Percentiles rank a stretch among this genome's conserved stretches.
These are phyloP conservation scores for Eupithecia subumbrata DNA, from an alignment of 2,888 invertebrate genomes.

Conservation along the genomic window DNA sequence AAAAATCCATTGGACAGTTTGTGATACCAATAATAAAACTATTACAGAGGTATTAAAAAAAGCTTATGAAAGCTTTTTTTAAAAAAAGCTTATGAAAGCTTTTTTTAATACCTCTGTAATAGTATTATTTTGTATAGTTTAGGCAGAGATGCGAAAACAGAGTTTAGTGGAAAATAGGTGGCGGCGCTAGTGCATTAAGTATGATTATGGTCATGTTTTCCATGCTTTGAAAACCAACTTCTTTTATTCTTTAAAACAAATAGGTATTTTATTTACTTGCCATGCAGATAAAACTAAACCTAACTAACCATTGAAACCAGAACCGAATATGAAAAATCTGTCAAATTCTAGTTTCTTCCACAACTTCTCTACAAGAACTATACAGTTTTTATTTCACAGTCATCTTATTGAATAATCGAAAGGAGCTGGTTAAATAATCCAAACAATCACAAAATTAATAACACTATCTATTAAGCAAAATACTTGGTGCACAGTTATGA, in stretches of 20 bases:
- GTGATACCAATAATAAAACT: too few species aligned
- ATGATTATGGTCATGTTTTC: neutral
- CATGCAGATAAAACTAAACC: neutral
- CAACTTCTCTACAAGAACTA: neutral
- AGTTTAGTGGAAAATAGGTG: too few species aligned
- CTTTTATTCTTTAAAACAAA: neutral
- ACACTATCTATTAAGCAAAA: neutral
- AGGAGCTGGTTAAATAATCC: neutral
- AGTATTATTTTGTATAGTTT: too few species aligned
- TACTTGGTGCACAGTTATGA: neutral
- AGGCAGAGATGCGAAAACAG: too few species aligned
- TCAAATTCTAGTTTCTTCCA: neutral
- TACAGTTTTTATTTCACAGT: too few species aligned
- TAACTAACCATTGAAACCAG: neutral
- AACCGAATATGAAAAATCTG: neutral
- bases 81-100: too few species aligned
- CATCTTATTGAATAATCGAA: too few species aligned
- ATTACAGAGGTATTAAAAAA: too few species aligned
- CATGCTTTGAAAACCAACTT: neutral
- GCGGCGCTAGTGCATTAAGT: too few species aligned
- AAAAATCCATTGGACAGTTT: too few species aligned
- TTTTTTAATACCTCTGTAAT: too few species aligned
- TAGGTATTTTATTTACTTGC: neutral
- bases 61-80: too few species aligned
- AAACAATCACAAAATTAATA: neutral